phyloP scores from a whole-genome alignment of 2,113 vertebrate species.

The Corythoichthys haematopterus region DNA sequence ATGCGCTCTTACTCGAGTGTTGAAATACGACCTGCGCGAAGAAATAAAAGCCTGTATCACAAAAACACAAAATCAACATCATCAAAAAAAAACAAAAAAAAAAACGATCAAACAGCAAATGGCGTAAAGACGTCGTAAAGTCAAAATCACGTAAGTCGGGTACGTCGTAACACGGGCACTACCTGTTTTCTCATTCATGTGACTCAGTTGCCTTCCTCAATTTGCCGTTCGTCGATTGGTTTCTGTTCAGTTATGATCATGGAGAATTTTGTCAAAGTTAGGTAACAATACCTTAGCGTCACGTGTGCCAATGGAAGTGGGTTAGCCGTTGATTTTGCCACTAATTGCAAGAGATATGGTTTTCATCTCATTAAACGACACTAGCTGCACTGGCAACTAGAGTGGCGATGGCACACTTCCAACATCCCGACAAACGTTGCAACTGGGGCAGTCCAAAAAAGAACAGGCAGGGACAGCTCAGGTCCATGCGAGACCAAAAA shows the following conservation, averaged over 20 bases:
- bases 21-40: no score
- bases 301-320: slow-evolving; percentile 13
- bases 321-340: slow-evolving; percentile 28
- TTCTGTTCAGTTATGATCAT: not conserved
- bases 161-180: no score
- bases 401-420: not conserved
- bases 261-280: not conserved
- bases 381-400: slow-evolving; percentile 4
- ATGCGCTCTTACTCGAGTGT: no score
- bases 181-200: no score
- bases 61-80: no score
- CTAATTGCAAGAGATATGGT: slow-evolving; percentile 26
- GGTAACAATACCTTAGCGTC: slow-evolving; percentile 5
- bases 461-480: not conserved
- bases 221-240: no score
- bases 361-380: slow-evolving; percentile 39
- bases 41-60: no score
- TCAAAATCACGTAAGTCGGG: no score
- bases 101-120: no score
- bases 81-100: no score
- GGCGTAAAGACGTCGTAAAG: no score
- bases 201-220: no score
- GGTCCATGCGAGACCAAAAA: not conserved
- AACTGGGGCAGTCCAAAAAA: not conserved
- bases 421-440: not conserved